A percentile compares a stretch with the other conserved stretches of the same genome.
These are phyloP conservation scores for Metacarcinus magister DNA, from an alignment of 2,888 invertebrate species.

Conservation along the genomic window DNA sequence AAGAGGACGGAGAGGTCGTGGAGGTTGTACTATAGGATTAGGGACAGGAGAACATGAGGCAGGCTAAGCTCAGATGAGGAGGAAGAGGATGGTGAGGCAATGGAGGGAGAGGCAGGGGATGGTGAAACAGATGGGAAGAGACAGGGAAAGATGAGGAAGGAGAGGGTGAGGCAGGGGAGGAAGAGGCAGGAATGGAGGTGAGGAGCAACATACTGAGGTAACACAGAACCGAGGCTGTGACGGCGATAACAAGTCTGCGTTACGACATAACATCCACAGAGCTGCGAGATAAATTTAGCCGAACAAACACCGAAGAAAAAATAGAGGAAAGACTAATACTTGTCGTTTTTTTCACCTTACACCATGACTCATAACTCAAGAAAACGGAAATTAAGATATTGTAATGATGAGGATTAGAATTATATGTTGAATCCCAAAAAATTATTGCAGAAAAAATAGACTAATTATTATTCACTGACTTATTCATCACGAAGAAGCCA, in stretches of 20 bases:
- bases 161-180: background rate
- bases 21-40: background rate
- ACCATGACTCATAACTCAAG: background rate
- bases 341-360: background rate
- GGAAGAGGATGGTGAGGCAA: background rate
- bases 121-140: too few relatives aligned
- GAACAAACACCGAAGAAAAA: background rate
- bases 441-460: too few relatives aligned
- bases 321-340: background rate
- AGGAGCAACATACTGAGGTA: background rate
- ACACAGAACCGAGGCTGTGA: background rate
- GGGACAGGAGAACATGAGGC: background rate
- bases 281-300: background rate
- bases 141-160: background rate
- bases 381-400: background rate
- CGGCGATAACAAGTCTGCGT: background rate
- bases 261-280: background rate
- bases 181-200: background rate
- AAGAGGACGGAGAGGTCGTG: background rate
- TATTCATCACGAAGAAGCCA: too few relatives aligned
- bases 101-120: background rate
- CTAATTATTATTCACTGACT: too few relatives aligned
- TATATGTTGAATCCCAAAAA: background rate
- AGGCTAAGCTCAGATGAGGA: background rate
- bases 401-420: background rate